Percentiles rank a stretch among this genome's conserved stretches.
phyloP scores from a whole-genome alignment of 2,797 vertebrate species.

The Fringilla coelebs region DNA sequence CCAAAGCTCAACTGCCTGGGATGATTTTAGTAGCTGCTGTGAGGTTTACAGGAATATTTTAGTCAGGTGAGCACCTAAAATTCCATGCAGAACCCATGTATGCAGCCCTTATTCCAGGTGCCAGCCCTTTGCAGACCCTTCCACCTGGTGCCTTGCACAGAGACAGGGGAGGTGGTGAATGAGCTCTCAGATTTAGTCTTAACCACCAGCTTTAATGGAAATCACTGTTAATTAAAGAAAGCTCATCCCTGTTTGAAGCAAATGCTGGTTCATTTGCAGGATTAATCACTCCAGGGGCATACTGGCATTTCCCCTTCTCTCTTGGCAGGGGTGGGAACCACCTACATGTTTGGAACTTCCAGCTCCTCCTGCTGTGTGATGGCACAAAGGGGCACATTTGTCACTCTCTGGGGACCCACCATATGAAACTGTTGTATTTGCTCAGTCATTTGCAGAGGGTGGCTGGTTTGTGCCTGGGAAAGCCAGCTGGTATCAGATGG shows the following conservation, averaged over 20 bases:
- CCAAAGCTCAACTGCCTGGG: not conserved
- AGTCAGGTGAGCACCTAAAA: not conserved
- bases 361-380: not conserved
- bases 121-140: not conserved
- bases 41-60: not conserved
- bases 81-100: not conserved
- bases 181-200: not conserved
- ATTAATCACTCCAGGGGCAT: constrained; percentile 18
- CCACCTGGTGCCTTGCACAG: not conserved
- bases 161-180: not conserved
- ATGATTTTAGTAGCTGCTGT: not conserved
- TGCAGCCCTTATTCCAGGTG: not conserved
- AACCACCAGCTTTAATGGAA: not conserved
- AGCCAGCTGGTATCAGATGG: not conserved
- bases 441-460: not conserved
- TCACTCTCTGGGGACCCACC: not conserved
- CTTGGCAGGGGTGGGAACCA: not conserved
- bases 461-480: not conserved
- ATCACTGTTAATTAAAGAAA: constrained; percentile 19
- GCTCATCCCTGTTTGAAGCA: not conserved
- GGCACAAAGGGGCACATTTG: not conserved
- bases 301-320: constrained; percentile 28
- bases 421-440: not conserved
- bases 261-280: not conserved
- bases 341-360: not conserved